A percentile compares a stretch with the other conserved stretches of the same genome.
These are phyloP conservation scores for Loripinus fragilis DNA, from an alignment of 2,888 invertebrate genomes.

Conservation along the genomic window DNA sequence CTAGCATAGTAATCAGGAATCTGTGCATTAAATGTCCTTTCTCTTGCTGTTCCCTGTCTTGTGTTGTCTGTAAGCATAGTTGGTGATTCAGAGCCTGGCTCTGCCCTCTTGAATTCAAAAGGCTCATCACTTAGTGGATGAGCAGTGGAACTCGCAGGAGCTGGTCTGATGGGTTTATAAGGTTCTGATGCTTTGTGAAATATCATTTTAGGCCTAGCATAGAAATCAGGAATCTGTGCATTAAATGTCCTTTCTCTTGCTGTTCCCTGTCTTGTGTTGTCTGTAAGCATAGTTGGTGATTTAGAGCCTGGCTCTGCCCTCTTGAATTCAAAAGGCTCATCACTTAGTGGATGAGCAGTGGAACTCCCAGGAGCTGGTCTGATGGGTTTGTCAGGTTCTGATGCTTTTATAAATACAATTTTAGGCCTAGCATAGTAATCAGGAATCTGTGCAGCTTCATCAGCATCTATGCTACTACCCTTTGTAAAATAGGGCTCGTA, in stretches of 20 bases:
- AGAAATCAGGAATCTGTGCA: too few species aligned
- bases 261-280: too few species aligned
- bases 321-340: too few species aligned
- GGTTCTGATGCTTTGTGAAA: conserved; percentile 35
- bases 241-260: too few species aligned
- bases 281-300: too few species aligned
- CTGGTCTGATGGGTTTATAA: not conserved
- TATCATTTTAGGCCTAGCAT: conserved; percentile 54
- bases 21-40: not conserved
- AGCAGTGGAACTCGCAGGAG: not conserved
- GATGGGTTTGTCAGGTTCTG: too few species aligned
- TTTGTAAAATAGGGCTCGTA: not conserved
- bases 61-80: not conserved
- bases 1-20: conserved; percentile 31
- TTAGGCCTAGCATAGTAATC: too few species aligned
- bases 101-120: conserved; percentile 23
- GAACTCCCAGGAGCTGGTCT: too few species aligned
- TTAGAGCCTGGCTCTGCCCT: too few species aligned
- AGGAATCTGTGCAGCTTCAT: conserved; percentile 10
- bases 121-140: conserved; percentile 32
- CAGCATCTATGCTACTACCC: not conserved
- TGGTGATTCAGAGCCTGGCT: not conserved
- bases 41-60: not conserved
- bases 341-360: too few species aligned
- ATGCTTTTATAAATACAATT: too few species aligned